These are phyloP conservation scores for Orchestes rusci DNA, from an alignment of 2,888 invertebrate species.

Conservation along the genomic window DNA sequence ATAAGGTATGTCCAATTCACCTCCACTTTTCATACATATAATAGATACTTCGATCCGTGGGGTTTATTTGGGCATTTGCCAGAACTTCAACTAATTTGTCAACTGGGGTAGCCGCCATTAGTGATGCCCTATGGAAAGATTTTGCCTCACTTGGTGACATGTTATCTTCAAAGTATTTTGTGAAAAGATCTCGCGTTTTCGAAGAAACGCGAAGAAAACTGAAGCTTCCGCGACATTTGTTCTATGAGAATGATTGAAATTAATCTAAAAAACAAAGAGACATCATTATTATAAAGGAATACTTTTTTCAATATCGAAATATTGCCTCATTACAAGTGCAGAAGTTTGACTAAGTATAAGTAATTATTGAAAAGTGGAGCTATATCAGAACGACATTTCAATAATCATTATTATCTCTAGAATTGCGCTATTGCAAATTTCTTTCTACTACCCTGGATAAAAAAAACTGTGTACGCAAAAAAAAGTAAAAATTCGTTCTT, in stretches of 20 bases:
- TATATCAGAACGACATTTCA: no score
- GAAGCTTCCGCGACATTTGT: constrained; percentile 3
- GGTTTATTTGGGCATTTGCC: constrained; percentile 1
- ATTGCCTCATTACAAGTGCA: no score
- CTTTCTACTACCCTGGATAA: no score
- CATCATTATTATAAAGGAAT: no score
- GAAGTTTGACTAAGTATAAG: no score
- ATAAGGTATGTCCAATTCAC: constrained; percentile 1
- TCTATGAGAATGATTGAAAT: constrained; percentile 1
- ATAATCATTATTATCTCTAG: no score
- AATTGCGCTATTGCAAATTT: no score
- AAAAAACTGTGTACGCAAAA: no score
- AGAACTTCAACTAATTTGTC: constrained; percentile 5
- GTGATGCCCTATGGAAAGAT: neutral
- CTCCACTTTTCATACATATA: constrained; percentile 4
- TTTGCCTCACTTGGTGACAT: constrained; percentile 2
- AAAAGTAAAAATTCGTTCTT: no score
- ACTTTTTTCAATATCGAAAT: no score
- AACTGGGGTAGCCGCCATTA: constrained; percentile 2
- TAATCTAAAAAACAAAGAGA: constrained; percentile 2
- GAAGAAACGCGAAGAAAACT: constrained; percentile 1
- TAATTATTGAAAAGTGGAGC: no score
- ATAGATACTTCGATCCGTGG: constrained; percentile 2
- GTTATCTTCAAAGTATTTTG: constrained; percentile 1
- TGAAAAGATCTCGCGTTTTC: constrained; percentile 2